Evolutionary conservation across 2,113 vertebrate genomes (phyloP).

Genomic region (Cettia cetti): DNA sequence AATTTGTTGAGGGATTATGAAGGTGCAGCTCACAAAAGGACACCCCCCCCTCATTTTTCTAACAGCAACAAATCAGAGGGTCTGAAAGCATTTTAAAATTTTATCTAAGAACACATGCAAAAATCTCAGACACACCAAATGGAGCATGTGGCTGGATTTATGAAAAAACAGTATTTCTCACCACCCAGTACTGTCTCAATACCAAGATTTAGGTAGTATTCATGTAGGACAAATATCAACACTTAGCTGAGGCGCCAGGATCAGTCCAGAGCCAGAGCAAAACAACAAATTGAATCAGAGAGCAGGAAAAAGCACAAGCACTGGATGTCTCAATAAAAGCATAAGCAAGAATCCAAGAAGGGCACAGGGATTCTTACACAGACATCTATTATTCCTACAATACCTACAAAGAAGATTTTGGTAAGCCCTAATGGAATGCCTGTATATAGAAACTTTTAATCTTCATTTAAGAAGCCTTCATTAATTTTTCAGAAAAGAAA

Average conservation of each 20-base stretch:
- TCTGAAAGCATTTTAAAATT: background rate
- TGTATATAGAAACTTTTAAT: background rate
- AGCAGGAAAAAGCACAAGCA: background rate
- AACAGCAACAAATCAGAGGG: background rate
- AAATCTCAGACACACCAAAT: background rate
- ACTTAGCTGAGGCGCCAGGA: background rate
- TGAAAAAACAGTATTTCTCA: background rate
- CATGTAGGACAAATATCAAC: background rate
- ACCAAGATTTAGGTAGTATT: background rate
- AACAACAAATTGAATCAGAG: background rate
- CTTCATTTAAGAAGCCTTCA: background rate
- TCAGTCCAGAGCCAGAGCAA: background rate
- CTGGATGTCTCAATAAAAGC: background rate
- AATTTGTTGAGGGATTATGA: background rate
- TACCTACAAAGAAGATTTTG: background rate
- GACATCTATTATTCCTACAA: background rate
- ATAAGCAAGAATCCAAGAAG: background rate
- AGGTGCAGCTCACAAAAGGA: rapidly evolving
- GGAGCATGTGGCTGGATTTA: background rate
- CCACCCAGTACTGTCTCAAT: too few relatives aligned
- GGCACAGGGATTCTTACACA: background rate
- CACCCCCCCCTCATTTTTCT: background rate
- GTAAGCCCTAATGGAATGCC: background rate
- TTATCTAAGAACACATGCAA: background rate
- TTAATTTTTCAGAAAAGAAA: background rate